Evolutionary conservation across 2,113 vertebrate species (phyloP), one percentile per base, ranked within the genome.

Genomic region (Calyptomena viridis): DNA sequence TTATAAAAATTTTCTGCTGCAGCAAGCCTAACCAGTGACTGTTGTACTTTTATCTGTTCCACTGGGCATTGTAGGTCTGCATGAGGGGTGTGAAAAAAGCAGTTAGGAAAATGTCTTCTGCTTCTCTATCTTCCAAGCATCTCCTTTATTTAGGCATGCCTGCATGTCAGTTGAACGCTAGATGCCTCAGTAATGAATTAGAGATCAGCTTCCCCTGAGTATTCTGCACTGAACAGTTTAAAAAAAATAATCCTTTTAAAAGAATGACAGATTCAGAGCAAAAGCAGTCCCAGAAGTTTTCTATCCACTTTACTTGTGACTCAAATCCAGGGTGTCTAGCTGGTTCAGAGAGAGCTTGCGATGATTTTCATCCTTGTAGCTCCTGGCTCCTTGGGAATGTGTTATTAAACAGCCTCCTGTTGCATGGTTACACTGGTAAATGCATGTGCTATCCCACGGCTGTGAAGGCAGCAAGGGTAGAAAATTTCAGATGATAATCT

Each of bases 231-330:
- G 78, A 94, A 53, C 12, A 58, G n/a, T 79, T 62, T 25, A 7
- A 66, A 76, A 77, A 92, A 78, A 63, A 31, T 3, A 49, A 66
- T 31, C 0, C 50, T 85, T 91, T 95, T 67, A 49, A 64, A 75
- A 67, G 68, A 94, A 72, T 92, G 92, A 89, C 92, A 95, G 88
- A 90, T 77, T 91, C 85, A 88, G 82, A 87, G 78, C 72, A 95
- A 84, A 94, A 93, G 64, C 59, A 88, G 42, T 90, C 89, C 87
- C 90, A 81, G 82, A 95, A 94, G 47, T 94, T 92, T 89, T 94
- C 79, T 80, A 90, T 49, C 53, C 40, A 56, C 79, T 77, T 82
- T 46, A 71, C 8, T 47, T 86, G 47, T 92, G 87, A 92, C 50
- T 94, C 79, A 81, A 63, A 93, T 81, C 64, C 56, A 68, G 44